Conservation (phyloP, 2,797 vertebrate genomes). For the Bradypodion ventrale region DNA sequence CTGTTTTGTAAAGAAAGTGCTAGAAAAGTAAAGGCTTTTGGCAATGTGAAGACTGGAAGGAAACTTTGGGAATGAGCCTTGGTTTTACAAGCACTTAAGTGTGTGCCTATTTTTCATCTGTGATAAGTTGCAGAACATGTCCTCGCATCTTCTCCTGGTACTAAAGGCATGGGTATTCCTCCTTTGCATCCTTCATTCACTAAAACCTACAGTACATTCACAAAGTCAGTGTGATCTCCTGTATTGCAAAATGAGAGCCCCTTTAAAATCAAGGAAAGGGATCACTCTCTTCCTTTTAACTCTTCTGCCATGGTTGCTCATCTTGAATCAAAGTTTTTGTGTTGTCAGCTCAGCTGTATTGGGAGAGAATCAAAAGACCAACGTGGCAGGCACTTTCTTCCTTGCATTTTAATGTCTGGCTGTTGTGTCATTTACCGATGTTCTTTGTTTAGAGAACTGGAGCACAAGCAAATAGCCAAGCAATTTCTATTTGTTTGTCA, state of each 20-base stretch:
- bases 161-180: conserved; percentile 42
- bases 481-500: conserved; percentile 50
- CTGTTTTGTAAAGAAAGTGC: neutral
- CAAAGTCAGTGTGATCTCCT: conserved; percentile 45
- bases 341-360: conserved; percentile 51
- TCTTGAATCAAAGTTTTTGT: conserved; percentile 58
- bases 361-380: conserved; percentile 52
- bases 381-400: neutral
- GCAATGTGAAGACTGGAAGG: neutral
- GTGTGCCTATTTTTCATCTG: neutral
- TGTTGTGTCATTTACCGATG: conserved; percentile 54
- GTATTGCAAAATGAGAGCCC: conserved; percentile 41
- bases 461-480: conserved; percentile 42
- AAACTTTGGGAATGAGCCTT: neutral
- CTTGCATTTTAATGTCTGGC: conserved; percentile 49
- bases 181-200: conserved; percentile 65
- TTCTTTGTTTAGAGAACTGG: conserved; percentile 53
- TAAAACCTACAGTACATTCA: conserved; percentile 58
- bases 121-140: neutral
- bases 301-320: neutral
- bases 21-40: neutral
- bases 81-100: neutral
- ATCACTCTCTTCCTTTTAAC: conserved; percentile 34
- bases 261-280: conserved; percentile 54
- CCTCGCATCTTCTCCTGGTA: conserved; percentile 30